Conservation (phyloP, 2,113 vertebrate species). For the Petrocephalus microphthalmus region DNA sequence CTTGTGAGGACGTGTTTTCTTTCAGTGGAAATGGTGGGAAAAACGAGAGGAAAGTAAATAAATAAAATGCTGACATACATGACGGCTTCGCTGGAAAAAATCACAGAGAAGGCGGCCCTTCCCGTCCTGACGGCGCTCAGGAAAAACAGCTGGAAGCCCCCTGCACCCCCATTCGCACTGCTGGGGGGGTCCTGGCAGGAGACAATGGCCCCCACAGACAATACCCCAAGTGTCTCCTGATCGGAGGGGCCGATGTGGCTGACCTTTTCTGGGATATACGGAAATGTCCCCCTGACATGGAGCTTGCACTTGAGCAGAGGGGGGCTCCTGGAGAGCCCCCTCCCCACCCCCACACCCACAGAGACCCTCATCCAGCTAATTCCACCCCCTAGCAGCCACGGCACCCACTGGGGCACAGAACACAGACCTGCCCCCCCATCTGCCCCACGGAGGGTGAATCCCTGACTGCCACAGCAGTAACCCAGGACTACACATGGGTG, state of each 20-base stretch:
- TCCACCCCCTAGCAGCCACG: constrained; percentile 2
- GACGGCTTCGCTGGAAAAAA: constrained; percentile 51
- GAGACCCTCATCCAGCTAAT: neutral
- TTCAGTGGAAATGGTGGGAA: constrained; percentile 31
- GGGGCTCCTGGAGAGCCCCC: constrained; percentile 41
- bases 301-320: constrained; percentile 15
- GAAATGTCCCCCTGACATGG: neutral
- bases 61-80: constrained; percentile 46
- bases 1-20: constrained; percentile 41
- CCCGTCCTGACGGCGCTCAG: constrained; percentile 40
- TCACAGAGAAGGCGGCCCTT: constrained; percentile 46
- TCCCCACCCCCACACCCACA: constrained; percentile 10
- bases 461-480: neutral
- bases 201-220: constrained; percentile 50
- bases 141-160: constrained; percentile 49
- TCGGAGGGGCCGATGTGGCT: constrained; percentile 28
- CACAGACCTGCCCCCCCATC: neutral
- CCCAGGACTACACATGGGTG: neutral
- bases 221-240: constrained; percentile 43
- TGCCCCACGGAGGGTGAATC: neutral
- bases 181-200: constrained; percentile 35
- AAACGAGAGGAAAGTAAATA: constrained; percentile 37
- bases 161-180: constrained; percentile 47
- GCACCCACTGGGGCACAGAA: constrained; percentile 26
- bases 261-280: constrained; percentile 43